Evolutionary conservation across 2,113 vertebrate genomes (phyloP), one percentile per base, ranked within the genome.

Genomic region (Malurus melanocephalus): DNA sequence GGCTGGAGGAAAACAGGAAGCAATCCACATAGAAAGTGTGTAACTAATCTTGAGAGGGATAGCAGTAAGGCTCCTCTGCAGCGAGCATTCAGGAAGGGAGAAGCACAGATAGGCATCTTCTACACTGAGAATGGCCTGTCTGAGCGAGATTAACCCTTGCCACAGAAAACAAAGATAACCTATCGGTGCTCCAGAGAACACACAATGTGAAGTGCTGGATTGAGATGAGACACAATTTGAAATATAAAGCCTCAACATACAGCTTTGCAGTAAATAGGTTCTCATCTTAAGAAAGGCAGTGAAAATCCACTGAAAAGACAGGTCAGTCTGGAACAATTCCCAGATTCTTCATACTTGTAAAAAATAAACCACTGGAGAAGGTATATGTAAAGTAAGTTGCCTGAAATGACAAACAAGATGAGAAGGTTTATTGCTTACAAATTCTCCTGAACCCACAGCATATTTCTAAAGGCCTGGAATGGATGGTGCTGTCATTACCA

Each of bases 91-190:
- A 73, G 80, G 78, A 84, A 91, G 67, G 59, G 69, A 87, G 74
- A 88, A 76, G 51, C 19, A 55, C 15, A 76, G 92, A 96, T 90
- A 94, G 78, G 73, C 33, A 93, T 91, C 88, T 94, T 64, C 85
- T 64, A 32, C 76, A 30, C 76, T 35, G 46, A 92, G 87, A 91
- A 78, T 67, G 86, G 90, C 59, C 80, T 73, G 74, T 88, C 90
- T 94, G 84, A 86, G 78, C 0, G 0, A 96, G 90, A 88, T 93
- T 95, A 96, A 95, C 93, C 91, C 91, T 92, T 90, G 83, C 93
- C 82, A 94, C 74, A 91, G 64, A 88, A 87, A 90, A 76, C 62
- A 79, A 88, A 89, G 86, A 93, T 91, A 93, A 82, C 51, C 4
- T 68, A 65, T 46, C 18, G 7, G 7, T 38, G 59, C 62, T 81